Evolutionary conservation across 1,140 invertebrate species (phyloP), one percentile per base, ranked within the genome.

Genomic region (Sesamia nonagrioides): DNA sequence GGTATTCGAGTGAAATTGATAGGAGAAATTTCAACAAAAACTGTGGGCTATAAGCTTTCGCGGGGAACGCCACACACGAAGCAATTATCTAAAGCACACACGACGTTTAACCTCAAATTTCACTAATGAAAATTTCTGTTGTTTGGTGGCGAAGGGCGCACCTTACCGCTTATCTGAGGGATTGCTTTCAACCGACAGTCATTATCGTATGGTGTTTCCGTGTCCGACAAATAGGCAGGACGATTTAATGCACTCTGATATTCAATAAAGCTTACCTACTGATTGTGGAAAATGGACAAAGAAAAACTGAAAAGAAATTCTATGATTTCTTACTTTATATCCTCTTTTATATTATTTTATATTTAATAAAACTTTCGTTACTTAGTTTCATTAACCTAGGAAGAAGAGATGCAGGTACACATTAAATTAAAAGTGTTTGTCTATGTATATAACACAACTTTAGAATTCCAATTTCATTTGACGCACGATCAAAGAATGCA

Each of bases 41-140:
- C 80, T 84, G 63, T 58, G 78, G 69, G 56, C 52, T 27, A 72
- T 88, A 91, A 93, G 88, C 87, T 84, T 79, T 50, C 56, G n/a
- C 58, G 72, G 72, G 71, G 86, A 77, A 60, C 82, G 75, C 72
- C 74, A 77, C 85, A 84, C 92, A 91, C 89, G 89, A 79, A 81
- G 82, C 90, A 91, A 93, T 94, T 93, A 94, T 80, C 83, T 84
- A 88, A 86, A 87, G 84, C 85, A 90, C 87, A 91, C 89, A 91
- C 85, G 84, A 50, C 88, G 87, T 83, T 91, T 90, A 89, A 89
- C 89, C 87, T 91, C 89, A 86, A 91, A 91, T 88, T 89, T 90
- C 85, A 89, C 87, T 94, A 92, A 94, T 94, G 92, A 92, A 94
- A 93, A 90, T 90, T 92, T 90, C 89, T 86, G 87, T 89, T 86